These are phyloP conservation scores for Drosophila persimilis DNA, from an alignment of 1,140 invertebrate species.

Conservation along the genomic window DNA sequence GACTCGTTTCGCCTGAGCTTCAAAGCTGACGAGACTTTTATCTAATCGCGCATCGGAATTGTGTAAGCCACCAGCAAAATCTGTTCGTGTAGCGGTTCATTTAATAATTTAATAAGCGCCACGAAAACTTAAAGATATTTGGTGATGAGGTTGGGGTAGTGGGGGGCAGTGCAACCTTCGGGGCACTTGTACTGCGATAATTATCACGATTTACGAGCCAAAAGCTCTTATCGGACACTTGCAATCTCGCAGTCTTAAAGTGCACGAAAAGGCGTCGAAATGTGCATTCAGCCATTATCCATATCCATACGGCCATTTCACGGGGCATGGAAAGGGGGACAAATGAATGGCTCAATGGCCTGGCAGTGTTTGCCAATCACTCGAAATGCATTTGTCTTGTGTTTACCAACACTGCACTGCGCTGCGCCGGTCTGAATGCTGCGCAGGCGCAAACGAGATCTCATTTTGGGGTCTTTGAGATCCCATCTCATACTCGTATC, in stretches of 20 bases:
- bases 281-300: constrained; percentile 48
- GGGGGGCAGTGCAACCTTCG: constrained; percentile 20
- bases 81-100: constrained; percentile 55
- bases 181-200: constrained; percentile 65
- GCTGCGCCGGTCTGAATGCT: too few relatives aligned
- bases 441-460: constrained; percentile 2
- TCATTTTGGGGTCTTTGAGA: constrained; percentile 27
- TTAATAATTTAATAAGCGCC: constrained; percentile 79
- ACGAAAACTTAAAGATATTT: constrained; percentile 55
- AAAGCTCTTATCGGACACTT: constrained; percentile 63
- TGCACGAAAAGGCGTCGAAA: constrained; percentile 65
- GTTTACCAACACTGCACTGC: constrained; percentile 20
- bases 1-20: constrained; percentile 52
- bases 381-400: constrained; percentile 66
- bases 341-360: constrained; percentile 17
- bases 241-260: constrained; percentile 48
- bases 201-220: constrained; percentile 76
- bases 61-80: constrained; percentile 57
- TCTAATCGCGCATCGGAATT: constrained; percentile 72
- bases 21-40: constrained; percentile 45
- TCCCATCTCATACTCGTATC: constrained; percentile 7
- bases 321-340: constrained; percentile 27
- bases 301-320: constrained; percentile 28
- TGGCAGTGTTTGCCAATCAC: constrained; percentile 69
- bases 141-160: background rate